Base-by-base conservation (phyloP, 2,888 invertebrate genomes). In the Chrysolina oricalcia region DNA sequence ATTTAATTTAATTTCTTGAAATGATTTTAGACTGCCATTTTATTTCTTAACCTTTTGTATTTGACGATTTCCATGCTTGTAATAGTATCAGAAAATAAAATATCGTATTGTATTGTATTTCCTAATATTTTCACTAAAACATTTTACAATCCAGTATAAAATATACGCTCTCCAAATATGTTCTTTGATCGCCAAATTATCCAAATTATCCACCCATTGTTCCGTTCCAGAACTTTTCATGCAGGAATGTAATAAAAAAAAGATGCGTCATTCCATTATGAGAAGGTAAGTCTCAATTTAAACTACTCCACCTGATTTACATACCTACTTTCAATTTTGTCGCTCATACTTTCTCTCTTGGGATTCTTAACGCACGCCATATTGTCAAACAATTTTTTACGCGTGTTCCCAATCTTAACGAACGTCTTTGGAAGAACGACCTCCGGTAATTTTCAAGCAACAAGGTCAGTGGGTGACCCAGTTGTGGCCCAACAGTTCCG, bases 391-490 rank as follows among this genome's bases (percentile, higher is more conserved):
- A 41, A 43, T 66, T 48, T n/a, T 48, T 46, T 9, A 23, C 43
- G n/a, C 66, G 46, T n/a, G 43, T 43, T 23, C 46, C 48, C 48
- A 48, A 27, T 56, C 21, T 63, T 11, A 48, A 72, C 46, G 70
- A 23, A 70, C 77, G 74, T 63, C 76, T 63, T 27, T 76, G 74
- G 46, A 27, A 43, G 48, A 75, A 73, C 56, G 81, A 80, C 80
- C 81, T 82, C 78, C 71, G 77, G 75, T 59, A 59, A 59, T 59
- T 79, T 84, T 81, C 83, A 82, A 80, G 81, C 82, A 88, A 86
- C 84, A 86, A 86, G 89, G 89, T 86, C 87, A 89, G 86, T 87
- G 78, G 88, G 88, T 89, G 87, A 88, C 89, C 88, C 81, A 89
- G 83, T 78, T 80, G 62, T 63, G 68, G 59, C 69, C 35, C 78